phyloP scores from a whole-genome alignment of 2,113 vertebrate species.

The Picathartes gymnocephalus region DNA sequence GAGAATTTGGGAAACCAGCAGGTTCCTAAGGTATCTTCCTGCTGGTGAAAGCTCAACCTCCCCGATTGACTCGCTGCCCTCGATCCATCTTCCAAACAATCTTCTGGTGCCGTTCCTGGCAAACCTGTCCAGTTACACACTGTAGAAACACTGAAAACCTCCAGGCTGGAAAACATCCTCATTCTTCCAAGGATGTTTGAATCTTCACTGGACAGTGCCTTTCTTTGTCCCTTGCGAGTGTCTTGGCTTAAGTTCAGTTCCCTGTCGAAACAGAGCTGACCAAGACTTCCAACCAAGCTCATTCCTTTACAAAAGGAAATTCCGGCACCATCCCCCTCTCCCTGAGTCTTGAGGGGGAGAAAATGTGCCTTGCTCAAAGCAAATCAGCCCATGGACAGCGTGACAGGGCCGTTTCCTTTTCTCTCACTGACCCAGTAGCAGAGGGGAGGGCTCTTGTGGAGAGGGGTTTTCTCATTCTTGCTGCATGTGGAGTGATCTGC shows the following conservation, averaged over 20 bases:
- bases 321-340: background rate
- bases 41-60: background rate
- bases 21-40: conserved; percentile 12
- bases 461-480: conserved; percentile 58
- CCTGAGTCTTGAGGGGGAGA: background rate
- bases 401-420: conserved; percentile 29
- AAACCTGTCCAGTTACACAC: background rate
- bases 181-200: background rate
- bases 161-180: conserved; percentile 12
- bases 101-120: background rate
- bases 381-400: background rate
- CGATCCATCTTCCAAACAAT: background rate
- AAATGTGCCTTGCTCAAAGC: background rate
- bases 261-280: background rate
- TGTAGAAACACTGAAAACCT: background rate
- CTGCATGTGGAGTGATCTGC: conserved; percentile 69
- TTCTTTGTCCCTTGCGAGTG: background rate
- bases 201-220: background rate
- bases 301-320: background rate
- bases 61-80: background rate
- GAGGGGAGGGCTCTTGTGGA: conserved; percentile 58
- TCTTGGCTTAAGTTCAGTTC: conserved; percentile 8
- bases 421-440: conserved; percentile 18
- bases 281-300: conserved; percentile 1
- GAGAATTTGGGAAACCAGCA: background rate